These are phyloP conservation scores for Ectemnius cavifrons DNA, from an alignment of 2,888 invertebrate species.

Conservation along the genomic window DNA sequence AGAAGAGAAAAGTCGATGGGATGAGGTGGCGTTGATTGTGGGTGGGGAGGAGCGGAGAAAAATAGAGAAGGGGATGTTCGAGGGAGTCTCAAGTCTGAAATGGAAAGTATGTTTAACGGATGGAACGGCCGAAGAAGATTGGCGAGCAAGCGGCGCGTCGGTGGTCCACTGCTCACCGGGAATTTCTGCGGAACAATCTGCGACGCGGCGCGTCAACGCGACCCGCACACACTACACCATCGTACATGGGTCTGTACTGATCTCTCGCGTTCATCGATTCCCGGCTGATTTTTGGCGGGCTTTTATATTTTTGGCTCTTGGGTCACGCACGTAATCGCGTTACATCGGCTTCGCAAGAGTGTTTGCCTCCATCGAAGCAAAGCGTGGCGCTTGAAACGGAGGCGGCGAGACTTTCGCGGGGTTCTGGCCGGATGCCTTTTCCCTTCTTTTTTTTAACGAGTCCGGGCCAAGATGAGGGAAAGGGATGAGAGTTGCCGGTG, in stretches of 20 bases:
- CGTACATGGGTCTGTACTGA: background rate
- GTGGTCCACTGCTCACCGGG: background rate
- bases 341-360: slow-evolving; percentile 59
- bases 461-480: too few species aligned
- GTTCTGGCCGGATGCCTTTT: too few species aligned
- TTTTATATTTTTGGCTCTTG: slow-evolving; percentile 78
- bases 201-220: slow-evolving; percentile 4
- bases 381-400: slow-evolving; percentile 53
- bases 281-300: slow-evolving; percentile 75
- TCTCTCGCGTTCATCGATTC: slow-evolving; percentile 53
- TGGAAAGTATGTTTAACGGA: slow-evolving; percentile 66
- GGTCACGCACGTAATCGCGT: slow-evolving; percentile 54
- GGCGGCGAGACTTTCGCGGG: slow-evolving; percentile 19
- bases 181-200: slow-evolving; percentile 8
- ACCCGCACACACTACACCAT: background rate
- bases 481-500: too few species aligned
- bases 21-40: slow-evolving; percentile 41
- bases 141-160: slow-evolving; percentile 2
- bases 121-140: slow-evolving; percentile 28
- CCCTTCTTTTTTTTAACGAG: too few species aligned
- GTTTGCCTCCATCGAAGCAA: slow-evolving; percentile 46
- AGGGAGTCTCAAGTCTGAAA: slow-evolving; percentile 75
- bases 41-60: slow-evolving; percentile 21
- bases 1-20: slow-evolving; percentile 18
- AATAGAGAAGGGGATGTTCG: slow-evolving; percentile 47